These are phyloP conservation scores for Danio jaintianensis DNA, from an alignment of 2,797 vertebrate species.

Conservation along the genomic window DNA sequence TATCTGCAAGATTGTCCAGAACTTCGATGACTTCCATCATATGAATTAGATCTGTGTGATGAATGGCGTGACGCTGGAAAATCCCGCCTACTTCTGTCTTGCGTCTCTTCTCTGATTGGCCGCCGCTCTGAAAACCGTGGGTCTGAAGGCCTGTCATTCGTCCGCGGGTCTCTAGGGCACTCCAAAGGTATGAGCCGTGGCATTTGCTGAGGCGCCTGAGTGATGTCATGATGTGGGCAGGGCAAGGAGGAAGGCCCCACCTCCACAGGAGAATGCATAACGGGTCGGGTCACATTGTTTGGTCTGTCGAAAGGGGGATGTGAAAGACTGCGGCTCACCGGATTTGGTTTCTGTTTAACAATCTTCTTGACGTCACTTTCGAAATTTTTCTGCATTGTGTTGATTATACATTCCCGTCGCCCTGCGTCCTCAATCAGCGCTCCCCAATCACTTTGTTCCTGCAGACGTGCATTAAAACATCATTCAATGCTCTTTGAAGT, in stretches of 20 bases:
- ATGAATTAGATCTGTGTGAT: neutral
- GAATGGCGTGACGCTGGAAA: constrained; percentile 20
- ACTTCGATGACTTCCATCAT: neutral
- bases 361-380: constrained; percentile 73
- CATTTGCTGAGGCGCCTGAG: neutral
- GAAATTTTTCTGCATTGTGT: constrained; percentile 73
- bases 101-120: constrained; percentile 41
- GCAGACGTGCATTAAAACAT: constrained; percentile 3
- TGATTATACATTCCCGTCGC: constrained; percentile 77
- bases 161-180: constrained; percentile 63
- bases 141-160: constrained; percentile 67
- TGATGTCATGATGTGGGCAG: neutral
- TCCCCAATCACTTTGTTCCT: constrained; percentile 85
- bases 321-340: constrained; percentile 45
- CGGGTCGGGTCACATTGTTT: neutral
- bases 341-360: constrained; percentile 73
- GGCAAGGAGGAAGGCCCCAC: neutral
- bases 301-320: constrained; percentile 28
- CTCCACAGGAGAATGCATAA: neutral
- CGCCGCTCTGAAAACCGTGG: constrained; percentile 69
- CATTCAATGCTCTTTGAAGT: neutral
- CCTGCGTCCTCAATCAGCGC: constrained; percentile 83
- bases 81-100: neutral
- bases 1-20: neutral
- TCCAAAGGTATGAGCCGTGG: constrained; percentile 52